phyloP scores from a whole-genome alignment of 1,140 invertebrate species.

The Mercenaria mercenaria region DNA sequence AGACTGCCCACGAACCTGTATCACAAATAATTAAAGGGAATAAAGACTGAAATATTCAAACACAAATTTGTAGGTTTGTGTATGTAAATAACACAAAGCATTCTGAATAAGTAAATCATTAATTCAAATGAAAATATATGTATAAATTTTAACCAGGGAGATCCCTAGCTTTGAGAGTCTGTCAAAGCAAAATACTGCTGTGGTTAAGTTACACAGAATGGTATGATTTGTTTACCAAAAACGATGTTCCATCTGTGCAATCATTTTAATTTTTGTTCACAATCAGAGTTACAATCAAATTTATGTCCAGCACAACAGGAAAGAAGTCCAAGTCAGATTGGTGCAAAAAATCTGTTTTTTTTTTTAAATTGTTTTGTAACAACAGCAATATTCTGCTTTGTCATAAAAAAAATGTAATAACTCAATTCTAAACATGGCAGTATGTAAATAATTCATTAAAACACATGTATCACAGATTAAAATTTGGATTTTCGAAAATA shows the following conservation, averaged over 20 bases:
- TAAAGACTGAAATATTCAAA: not conserved
- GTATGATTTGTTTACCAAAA: too few species aligned
- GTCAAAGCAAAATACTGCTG: not conserved
- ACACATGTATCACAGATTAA: slow-evolving; percentile 2
- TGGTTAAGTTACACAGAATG: not conserved
- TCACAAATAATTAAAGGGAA: not conserved
- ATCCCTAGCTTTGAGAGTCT: too few species aligned
- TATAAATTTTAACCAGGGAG: not conserved
- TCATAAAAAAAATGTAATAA: not conserved
- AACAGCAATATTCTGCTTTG: not conserved
- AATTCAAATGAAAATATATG: not conserved
- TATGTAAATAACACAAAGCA: not conserved
- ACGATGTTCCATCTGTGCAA: too few species aligned
- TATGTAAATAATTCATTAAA: slow-evolving; percentile 1
- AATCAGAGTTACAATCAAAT: too few species aligned
- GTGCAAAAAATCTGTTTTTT: too few species aligned
- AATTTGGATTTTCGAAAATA: not conserved
- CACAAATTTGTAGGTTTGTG: not conserved
- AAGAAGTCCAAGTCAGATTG: too few species aligned
- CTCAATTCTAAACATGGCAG: not conserved
- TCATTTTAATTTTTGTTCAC: too few species aligned
- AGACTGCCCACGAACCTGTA: too few species aligned
- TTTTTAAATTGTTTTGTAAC: too few species aligned
- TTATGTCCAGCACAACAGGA: too few species aligned
- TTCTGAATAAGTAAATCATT: not conserved